Conservation (phyloP, 2,797 vertebrate species). For the Sorex maritimensis region DNA sequence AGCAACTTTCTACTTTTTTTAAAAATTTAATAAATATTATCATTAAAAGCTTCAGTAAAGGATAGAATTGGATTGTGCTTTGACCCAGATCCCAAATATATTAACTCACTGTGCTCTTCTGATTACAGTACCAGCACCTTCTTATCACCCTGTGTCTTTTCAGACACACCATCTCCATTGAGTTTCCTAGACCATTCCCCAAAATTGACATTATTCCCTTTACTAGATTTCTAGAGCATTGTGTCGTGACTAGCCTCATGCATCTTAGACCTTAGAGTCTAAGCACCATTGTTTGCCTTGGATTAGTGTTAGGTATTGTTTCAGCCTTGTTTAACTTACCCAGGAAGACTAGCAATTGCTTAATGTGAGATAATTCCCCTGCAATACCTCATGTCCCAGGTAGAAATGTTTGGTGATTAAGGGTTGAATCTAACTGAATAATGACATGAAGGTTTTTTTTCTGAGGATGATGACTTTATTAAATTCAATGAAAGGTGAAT, state of each 20-base stretch:
- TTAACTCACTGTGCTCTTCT: no score
- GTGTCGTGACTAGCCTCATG: not conserved
- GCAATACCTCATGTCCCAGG: not conserved
- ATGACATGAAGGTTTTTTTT: conserved; percentile 12
- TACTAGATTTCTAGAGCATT: not conserved
- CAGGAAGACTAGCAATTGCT: not conserved
- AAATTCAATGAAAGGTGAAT: conserved; percentile 57
- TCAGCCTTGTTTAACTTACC: not conserved
- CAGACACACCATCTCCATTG: not conserved
- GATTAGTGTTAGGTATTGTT: not conserved
- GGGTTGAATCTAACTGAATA: conserved; percentile 22
- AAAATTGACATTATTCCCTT: conserved; percentile 29
- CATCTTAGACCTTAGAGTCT: not conserved
- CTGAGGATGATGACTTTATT: conserved; percentile 10
- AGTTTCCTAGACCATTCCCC: conserved; percentile 2
- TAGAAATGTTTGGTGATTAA: not conserved
- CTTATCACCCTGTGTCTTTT: no score
- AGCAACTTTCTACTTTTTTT: no score
- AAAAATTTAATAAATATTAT: no score
- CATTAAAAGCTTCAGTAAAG: no score
- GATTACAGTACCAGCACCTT: no score
- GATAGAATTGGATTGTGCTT: no score
- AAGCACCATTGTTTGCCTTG: not conserved
- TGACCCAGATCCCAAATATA: no score
- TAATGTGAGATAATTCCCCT: not conserved